These are phyloP conservation scores for Formicarius rufipectus DNA, from an alignment of 2,113 vertebrate genomes.

Conservation along the genomic window DNA sequence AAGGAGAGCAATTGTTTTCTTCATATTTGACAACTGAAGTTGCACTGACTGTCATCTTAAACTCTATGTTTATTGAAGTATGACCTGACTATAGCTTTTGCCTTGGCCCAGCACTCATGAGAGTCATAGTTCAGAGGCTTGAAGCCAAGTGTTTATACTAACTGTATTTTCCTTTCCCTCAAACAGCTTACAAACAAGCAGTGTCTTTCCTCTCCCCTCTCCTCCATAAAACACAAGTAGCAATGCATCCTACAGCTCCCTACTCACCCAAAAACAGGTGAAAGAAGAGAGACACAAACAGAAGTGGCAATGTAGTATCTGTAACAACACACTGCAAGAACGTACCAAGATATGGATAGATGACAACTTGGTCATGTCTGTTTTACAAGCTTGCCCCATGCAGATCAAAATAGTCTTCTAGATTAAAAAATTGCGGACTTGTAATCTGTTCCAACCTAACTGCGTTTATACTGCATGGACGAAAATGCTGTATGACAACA, in stretches of 20 bases:
- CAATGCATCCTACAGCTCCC: not conserved
- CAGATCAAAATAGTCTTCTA: not conserved
- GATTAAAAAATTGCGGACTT: not conserved
- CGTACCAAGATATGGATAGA: not conserved
- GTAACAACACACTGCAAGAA: not conserved
- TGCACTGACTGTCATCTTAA: not conserved
- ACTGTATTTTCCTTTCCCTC: not conserved
- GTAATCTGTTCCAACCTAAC: not conserved
- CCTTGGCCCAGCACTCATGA: not conserved
- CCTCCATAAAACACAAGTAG: not conserved
- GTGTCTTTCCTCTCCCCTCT: not conserved
- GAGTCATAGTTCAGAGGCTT: not conserved
- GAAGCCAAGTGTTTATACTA: not conserved
- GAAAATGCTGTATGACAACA: not conserved
- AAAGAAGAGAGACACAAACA: not conserved
- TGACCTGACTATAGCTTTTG: not conserved
- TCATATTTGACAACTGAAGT: not conserved
- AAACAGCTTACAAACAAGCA: not conserved
- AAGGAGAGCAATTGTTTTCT: not conserved
- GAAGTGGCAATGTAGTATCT: not conserved
- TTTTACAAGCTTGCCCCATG: not conserved
- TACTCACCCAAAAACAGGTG: not conserved
- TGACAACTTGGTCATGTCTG: not conserved
- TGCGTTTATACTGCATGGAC: fast-evolving
- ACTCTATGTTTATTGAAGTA: not conserved